Evolutionary conservation across 2,888 invertebrate species (phyloP), one percentile per base, ranked within the genome.

Genomic region (Cheilosia scutellata): DNA sequence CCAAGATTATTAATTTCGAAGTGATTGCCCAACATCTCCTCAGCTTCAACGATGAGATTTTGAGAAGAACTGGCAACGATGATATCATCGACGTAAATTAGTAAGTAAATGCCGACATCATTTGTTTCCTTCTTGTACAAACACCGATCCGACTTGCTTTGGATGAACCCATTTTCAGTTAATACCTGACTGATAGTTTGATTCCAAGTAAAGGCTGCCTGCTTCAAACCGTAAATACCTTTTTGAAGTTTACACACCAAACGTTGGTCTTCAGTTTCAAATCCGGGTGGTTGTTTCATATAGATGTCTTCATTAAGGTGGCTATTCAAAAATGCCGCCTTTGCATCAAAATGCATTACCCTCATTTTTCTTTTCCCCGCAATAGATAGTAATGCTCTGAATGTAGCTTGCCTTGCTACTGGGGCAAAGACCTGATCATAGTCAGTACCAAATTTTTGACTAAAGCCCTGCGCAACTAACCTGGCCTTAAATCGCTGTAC

Each of bases 1-100:
- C 40, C 40, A 40, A 40, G 40, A 40, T 40, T 40, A 13, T 40
- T 13, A 13, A 40, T 40, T 40, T 40, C 1, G 11, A 42, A 42
- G 3, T 42, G 42, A 4, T 4, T 9, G 13, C 42, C 42, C n/a
- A 42, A n/a, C 11, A n/a, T 1, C 42, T 42, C 4, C 5, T 42
- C 42, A n/a, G 42, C 42, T 9, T 42, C 42, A 9, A 42, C n/a
- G 5, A 42, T 42, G 5, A 42, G n/a, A 11, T 42, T n/a, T n/a
- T 42, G 9, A 2, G 57, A 37, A 33, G n/a, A 16, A 9, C 37
- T 13, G 9, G 57, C 57, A 9, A 57, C 16, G 16, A 57, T 37
- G 3, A 57, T 57, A 11, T 57, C 33, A 57, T 57, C 57, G 6
- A 57, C 57, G 9, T 33, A 57, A 11, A 31, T 55, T 16, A 55